Evolutionary conservation across 2,888 invertebrate genomes (phyloP), one percentile per base, ranked within the genome.

Genomic region (Scotopteryx bipunctaria): DNA sequence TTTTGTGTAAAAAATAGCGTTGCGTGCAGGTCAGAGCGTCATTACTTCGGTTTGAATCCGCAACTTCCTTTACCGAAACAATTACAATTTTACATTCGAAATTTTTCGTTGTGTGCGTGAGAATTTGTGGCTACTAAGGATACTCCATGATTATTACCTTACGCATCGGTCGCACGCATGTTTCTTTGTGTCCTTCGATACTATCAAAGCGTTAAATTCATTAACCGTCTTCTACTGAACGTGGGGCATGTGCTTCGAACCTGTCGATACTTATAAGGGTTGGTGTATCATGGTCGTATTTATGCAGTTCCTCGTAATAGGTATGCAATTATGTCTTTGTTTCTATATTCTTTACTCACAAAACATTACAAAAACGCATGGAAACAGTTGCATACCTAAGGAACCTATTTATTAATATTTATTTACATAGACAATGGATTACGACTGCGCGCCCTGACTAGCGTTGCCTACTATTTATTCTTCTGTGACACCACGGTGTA

Each of bases 391-490:
- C 71, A 77, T 75, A 77, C 69, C 69, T 74, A 76, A 69, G 57
- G 56, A 69, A 67, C 68, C 67, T 72, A 71, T 64, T 69, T 78
- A 78, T 79, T 80, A 77, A 77, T 80, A 75, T 80, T 70, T 79
- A 83, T 86, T 85, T 81, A 77, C 83, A 83, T 83, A 76, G 72
- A 74, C 78, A 83, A 81, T 83, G 84, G 85, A 86, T 86, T 85
- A 85, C 76, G 76, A 66, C 38, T 52, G 49, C 31, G 36, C 37
- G 6, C 36, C 47, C 19, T n/a, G 14, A 27, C 40, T 49, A 21
- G 35, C 25, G 32, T 25, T 46, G 32, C 29, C 13, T 37, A n/a
- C n/a, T 27, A 27, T 11, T 6, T 27, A 27, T 11, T 3, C 27
- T n/a, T 25, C 2, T 25, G 1, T 9, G 11, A 11, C 9, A 25